A percentile compares a stretch with the other conserved stretches of the same genome.
Evolutionary conservation across 2,888 invertebrate species (phyloP).

Genomic region (Callinectes sapidus): DNA sequence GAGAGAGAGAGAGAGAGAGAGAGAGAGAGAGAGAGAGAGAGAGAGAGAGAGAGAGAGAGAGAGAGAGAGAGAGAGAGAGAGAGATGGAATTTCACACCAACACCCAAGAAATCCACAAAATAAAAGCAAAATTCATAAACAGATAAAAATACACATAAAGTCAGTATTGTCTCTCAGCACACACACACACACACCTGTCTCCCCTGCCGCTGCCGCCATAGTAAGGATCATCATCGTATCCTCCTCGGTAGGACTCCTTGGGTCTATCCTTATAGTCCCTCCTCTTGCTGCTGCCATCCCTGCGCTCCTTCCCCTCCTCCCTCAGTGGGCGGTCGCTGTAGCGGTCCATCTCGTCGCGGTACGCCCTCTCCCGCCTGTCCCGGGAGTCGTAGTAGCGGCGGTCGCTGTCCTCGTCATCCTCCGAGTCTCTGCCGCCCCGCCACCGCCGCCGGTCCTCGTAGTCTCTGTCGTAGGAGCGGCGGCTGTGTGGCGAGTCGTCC

Average conservation of each 20-base stretch:
- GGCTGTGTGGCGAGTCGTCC: slow-evolving; percentile 67
- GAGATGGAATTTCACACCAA: too few species aligned
- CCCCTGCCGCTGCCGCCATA: slow-evolving; percentile 58
- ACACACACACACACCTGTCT: slow-evolving; percentile 54
- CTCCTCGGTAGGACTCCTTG: slow-evolving; percentile 51
- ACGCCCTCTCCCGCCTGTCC: slow-evolving; percentile 65
- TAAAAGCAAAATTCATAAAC: neutral
- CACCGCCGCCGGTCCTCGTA: slow-evolving; percentile 44
- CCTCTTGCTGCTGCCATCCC: slow-evolving; percentile 47
- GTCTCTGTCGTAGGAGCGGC: slow-evolving; percentile 62
- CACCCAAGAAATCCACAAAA: neutral
- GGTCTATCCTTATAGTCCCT: slow-evolving; percentile 51
- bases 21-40: too few species aligned
- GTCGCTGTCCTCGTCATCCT: slow-evolving; percentile 59
- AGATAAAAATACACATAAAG: neutral
- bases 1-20: too few species aligned
- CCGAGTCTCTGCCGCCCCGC: slow-evolving; percentile 36
- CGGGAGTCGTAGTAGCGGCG: slow-evolving; percentile 56
- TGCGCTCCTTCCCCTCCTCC: slow-evolving; percentile 59
- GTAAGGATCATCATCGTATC: slow-evolving; percentile 66
- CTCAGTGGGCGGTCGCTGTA: slow-evolving; percentile 58
- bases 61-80: too few species aligned
- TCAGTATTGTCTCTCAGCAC: too few species aligned
- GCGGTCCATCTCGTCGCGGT: slow-evolving; percentile 68
- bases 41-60: too few species aligned